Evolutionary conservation across 1,140 invertebrate genomes (phyloP).

Genomic region (Trachymyrmex cornetzi): DNA sequence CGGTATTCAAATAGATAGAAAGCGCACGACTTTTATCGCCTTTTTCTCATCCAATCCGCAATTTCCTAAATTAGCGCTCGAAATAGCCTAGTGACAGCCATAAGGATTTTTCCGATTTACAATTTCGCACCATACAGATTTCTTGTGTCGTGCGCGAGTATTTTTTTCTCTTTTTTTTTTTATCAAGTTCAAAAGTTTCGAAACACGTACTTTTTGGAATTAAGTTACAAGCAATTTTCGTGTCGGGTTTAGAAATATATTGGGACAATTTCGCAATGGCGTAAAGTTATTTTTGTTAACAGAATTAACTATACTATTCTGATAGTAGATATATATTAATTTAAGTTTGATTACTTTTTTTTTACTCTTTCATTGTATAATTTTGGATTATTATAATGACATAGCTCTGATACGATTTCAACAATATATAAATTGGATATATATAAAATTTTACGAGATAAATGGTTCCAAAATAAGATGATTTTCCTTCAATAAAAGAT

Average conservation of each 20-base stretch:
- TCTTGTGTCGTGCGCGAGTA: background rate
- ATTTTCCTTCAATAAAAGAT: background rate
- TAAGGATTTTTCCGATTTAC: constrained; percentile 18
- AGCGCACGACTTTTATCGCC: constrained; percentile 33
- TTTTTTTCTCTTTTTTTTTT: background rate
- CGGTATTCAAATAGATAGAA: constrained; percentile 62
- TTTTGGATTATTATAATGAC: constrained; percentile 17
- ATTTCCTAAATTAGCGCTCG: constrained; percentile 47
- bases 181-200: constrained; percentile 9
- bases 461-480: background rate
- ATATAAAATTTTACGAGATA: background rate
- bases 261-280: background rate
- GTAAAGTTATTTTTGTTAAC: background rate
- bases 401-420: constrained; percentile 7
- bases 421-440: background rate
- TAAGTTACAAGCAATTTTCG: background rate
- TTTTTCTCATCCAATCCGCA: constrained; percentile 43
- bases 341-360: background rate
- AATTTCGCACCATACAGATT: constrained; percentile 10
- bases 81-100: background rate
- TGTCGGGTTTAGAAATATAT: background rate
- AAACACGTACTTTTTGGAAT: background rate
- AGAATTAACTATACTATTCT: background rate
- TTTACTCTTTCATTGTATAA: background rate
- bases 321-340: background rate